Evolutionary conservation across 2,797 vertebrate genomes (phyloP), one percentile per base, ranked within the genome.

Genomic region (Mormyrops boulengeri): DNA sequence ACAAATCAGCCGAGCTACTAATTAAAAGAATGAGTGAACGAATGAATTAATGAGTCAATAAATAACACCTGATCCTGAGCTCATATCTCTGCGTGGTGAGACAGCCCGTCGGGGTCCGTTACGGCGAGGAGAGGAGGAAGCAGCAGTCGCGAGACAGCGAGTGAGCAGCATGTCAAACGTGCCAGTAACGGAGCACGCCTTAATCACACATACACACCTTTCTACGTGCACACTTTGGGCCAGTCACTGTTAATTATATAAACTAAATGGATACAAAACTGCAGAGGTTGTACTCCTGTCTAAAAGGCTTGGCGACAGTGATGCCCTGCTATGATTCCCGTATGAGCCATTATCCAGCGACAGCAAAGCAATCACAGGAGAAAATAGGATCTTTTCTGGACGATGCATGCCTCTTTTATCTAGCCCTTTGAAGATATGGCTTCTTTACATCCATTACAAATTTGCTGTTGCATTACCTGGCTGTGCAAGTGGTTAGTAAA

Each of bases 1-100:
- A 82, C 77, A 82, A 41, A 82, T 82, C 77, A 82, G 17, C 77
- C 77, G 19, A 82, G 77, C 77, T 44, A 47, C 77, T 82, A 82
- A 82, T 82, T 82, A 82, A 82, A 82, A 82, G 77, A 82, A 82
- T 82, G 77, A 82, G 77, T 82, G 77, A 82, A 82, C 41, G 77
- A 82, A 82, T 82, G 77, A 82, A 82, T 82, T 82, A 82, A 82
- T 82, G 77, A 82, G 77, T 82, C 77, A 82, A 82, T 82, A 82
- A 82, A 82, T 82, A 82, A 82, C 38, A 82, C 41, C 77, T 47
- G 41, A 82, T 47, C 77, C 77, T 82, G 77, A 82, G 77, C 77
- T 82, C 77, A 82, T 82, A 82, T 82, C 17, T 47, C 77, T n/a
- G 41, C 1, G 41, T 17, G 3, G 41, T 82, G 77, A 38, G 66